Percentiles rank a stretch among this genome's conserved stretches.
These are phyloP conservation scores for Silvanus unidentatus DNA, from an alignment of 2,888 invertebrate genomes.

Conservation along the genomic window DNA sequence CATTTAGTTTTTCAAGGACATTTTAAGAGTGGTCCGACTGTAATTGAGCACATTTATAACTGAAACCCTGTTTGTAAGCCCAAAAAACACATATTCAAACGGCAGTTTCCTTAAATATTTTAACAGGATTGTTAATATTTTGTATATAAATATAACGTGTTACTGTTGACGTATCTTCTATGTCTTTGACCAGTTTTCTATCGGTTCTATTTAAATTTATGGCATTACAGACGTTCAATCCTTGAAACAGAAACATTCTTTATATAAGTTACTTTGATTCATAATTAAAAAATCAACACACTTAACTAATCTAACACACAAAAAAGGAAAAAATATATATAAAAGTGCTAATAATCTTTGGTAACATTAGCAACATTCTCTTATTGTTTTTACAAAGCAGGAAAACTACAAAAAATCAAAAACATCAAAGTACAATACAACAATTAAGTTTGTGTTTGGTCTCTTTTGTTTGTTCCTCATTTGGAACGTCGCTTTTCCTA, in stretches of 20 bases:
- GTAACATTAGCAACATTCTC: no score
- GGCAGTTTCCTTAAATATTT: conserved; percentile 46
- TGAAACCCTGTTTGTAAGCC: neutral
- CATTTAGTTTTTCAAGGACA: no score
- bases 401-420: no score
- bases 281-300: conserved; percentile 21
- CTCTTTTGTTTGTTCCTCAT: conserved; percentile 8
- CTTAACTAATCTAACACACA: conserved; percentile 10
- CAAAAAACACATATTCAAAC: conserved; percentile 30
- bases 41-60: neutral
- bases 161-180: conserved; percentile 24
- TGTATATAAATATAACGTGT: conserved; percentile 44
- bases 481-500: conserved; percentile 45
- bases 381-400: no score
- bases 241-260: conserved; percentile 15
- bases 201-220: conserved; percentile 31
- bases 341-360: neutral
- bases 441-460: conserved; percentile 20
- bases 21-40: no score
- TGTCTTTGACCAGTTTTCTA: conserved; percentile 34
- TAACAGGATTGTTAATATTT: conserved; percentile 43
- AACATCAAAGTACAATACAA: conserved; percentile 27
- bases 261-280: conserved; percentile 10
- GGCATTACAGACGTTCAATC: conserved; percentile 27
- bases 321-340: neutral